Base-by-base conservation (phyloP, 2,797 vertebrate genomes). In the Thamnophis elegans region DNA sequence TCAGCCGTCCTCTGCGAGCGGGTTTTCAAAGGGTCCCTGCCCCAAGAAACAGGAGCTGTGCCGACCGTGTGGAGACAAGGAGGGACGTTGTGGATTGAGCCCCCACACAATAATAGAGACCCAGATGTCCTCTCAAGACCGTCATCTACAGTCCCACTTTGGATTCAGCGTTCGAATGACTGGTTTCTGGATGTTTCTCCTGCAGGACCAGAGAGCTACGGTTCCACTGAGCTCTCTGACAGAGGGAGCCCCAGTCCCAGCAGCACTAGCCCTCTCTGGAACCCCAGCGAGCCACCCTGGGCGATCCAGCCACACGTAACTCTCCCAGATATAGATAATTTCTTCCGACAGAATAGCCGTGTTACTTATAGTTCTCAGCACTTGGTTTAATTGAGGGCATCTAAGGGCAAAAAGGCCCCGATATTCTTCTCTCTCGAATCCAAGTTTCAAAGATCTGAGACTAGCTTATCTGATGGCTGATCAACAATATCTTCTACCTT, bases 61-160 rank as follows among this genome's bases (percentile, higher is more conserved):
- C 89, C 90, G 0, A 88, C 86, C 0, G 87, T 91, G 26, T 93
- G 92, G 92, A 93, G 92, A 51, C 89, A 93, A 28, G 92, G 92
- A 16, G 92, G 92, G 55, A 90, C 68, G 0, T 28, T 93, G 26
- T 93, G 92, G 92, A 91, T 93, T 4, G 89, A 93, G 20, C 92
- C 92, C 1, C 55, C 58, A 3, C 6, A 4, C 56, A 65, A 32
- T 22, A 58, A 18, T 4, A 53, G 47, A 28, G 56, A 93, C 20
- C 56, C 92, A 3, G 90, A 91, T 26, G 25, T 91, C 68, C 32
- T 93, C 68, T 88, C 58, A 4, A 85, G 51, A 11, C 68, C 86
- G 0, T 85, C 82, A 14, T 26, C 82, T 54, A 56, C 56, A 5
- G 90, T 88, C 25, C 92, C 92, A 0, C 90, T 93, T 22, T 93